phyloP scores from a whole-genome alignment of 2,888 invertebrate species.

The Cartodere bifasciata region DNA sequence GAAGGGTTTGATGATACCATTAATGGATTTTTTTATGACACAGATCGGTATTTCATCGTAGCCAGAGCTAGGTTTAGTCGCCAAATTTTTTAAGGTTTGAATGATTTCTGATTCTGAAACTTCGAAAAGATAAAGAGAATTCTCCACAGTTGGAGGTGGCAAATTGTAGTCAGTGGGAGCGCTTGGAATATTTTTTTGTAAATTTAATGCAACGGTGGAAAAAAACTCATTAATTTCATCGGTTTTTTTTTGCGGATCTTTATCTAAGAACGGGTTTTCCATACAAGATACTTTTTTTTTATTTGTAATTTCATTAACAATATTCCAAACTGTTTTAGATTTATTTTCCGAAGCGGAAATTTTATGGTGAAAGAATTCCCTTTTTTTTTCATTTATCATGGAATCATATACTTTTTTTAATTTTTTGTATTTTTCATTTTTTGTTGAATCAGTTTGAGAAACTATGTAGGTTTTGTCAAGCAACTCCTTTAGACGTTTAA shows the following conservation, averaged over 20 bases:
- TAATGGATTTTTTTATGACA: constrained; percentile 1
- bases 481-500: too few species aligned
- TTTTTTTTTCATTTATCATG: too few species aligned
- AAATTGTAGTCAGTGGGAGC: neutral
- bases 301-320: constrained; percentile 1
- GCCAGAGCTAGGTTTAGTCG: neutral
- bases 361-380: too few species aligned
- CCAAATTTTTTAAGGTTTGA: neutral
- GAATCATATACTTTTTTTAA: too few species aligned
- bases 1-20: neutral
- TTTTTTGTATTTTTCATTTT: too few species aligned
- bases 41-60: constrained; percentile 4
- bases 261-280: neutral
- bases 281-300: neutral
- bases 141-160: neutral
- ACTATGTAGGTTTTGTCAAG: too few species aligned
- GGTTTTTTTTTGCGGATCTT: neutral
- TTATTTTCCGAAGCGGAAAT: too few species aligned
- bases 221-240: constrained; percentile 2
- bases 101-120: constrained; percentile 2
- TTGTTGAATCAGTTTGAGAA: too few species aligned
- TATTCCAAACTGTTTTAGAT: constrained; percentile 3
- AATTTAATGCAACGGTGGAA: constrained; percentile 1
- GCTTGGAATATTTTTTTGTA: too few species aligned
- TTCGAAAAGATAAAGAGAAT: constrained; percentile 4